A percentile compares a stretch with the other conserved stretches of the same genome.
phyloP scores from a whole-genome alignment of 2,113 vertebrate genomes.

The Heliornis fulica region DNA sequence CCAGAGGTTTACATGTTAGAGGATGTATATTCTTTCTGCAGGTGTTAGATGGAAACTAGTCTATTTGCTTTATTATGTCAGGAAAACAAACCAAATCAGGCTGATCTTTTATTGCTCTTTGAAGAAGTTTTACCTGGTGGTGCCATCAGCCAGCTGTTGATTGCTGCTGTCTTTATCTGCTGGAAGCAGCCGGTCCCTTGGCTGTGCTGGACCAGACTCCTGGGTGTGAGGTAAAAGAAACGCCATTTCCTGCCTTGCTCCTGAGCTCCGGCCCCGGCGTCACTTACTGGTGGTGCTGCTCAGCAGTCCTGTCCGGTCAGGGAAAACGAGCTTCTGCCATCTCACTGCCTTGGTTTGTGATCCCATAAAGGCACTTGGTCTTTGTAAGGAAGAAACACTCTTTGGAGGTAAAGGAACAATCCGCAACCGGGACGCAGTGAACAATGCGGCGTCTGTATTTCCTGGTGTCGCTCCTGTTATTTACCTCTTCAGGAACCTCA shows the following conservation, averaged over 20 bases:
- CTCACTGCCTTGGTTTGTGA: not conserved
- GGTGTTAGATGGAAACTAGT: not conserved
- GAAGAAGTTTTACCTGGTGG: not conserved
- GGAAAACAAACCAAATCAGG: not conserved
- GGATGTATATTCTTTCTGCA: not conserved
- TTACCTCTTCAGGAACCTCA: not conserved
- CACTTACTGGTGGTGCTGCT: not conserved
- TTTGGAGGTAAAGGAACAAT: not conserved
- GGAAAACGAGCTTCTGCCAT: not conserved
- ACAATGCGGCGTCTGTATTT: fast-evolving
- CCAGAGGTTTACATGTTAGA: not conserved
- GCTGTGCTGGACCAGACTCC: not conserved
- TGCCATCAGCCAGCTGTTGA: not conserved
- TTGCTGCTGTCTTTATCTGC: not conserved
- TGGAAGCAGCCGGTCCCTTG: not conserved
- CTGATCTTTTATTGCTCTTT: not conserved
- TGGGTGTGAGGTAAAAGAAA: not conserved
- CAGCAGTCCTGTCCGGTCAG: not conserved
- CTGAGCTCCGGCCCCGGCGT: not conserved
- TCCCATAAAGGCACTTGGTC: not conserved
- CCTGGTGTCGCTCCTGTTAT: fast-evolving
- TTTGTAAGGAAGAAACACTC: not conserved
- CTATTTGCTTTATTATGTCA: not conserved
- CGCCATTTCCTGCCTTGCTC: not conserved
- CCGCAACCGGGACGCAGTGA: not conserved